Conservation (phyloP, 2,797 vertebrate species). For the Sternarchorhynchus goeldii region DNA sequence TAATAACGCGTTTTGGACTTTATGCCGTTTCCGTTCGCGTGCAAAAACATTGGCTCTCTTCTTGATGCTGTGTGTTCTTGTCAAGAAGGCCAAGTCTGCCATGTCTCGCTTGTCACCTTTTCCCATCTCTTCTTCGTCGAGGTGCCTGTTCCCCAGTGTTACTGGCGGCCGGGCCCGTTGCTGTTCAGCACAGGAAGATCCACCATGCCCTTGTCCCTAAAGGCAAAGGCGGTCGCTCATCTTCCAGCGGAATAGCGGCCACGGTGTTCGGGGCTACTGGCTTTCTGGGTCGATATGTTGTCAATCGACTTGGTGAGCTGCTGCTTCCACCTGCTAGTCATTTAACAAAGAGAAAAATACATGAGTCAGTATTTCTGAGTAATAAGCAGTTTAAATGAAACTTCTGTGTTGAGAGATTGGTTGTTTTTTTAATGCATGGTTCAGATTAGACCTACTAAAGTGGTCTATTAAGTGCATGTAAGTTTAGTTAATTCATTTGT, state of each 20-base stretch:
- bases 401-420: no score
- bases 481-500: no score
- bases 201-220: conserved; percentile 84
- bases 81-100: not conserved
- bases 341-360: no score
- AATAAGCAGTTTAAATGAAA: no score
- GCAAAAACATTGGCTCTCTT: not conserved
- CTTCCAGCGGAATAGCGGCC: conserved; percentile 89
- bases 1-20: not conserved
- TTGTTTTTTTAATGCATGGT: no score
- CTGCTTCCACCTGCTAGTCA: not conserved
- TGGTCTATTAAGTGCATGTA: no score
- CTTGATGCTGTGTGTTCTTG: not conserved
- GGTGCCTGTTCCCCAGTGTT: conserved; percentile 70
- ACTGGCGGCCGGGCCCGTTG: conserved; percentile 64
- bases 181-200: conserved; percentile 77
- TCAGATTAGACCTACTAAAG: no score
- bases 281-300: conserved; percentile 91
- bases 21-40: not conserved
- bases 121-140: conserved; percentile 51
- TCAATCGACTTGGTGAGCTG: conserved; percentile 86
- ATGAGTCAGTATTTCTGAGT: no score
- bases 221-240: conserved; percentile 91
- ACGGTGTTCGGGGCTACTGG: conserved; percentile 96
- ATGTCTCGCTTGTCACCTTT: not conserved